phyloP scores from a whole-genome alignment of 2,888 invertebrate species.

The Xestobium rufovillosum region DNA sequence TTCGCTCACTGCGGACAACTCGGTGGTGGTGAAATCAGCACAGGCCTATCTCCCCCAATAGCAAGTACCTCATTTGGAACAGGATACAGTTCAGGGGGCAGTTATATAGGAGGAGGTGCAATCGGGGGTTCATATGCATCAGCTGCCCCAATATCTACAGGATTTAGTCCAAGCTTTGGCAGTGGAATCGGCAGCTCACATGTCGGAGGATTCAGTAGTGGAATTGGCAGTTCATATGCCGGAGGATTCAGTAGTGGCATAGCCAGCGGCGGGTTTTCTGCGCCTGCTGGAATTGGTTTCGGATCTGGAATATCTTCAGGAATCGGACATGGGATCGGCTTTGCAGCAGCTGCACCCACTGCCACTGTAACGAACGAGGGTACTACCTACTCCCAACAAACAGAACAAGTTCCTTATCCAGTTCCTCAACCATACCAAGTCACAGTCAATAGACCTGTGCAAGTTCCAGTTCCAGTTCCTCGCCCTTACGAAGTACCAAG shows the following conservation, averaged over 20 bases:
- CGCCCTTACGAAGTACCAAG: constrained; percentile 32
- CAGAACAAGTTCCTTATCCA: constrained; percentile 28
- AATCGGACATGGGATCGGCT: background rate
- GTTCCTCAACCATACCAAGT: constrained; percentile 34
- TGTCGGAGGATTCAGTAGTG: background rate
- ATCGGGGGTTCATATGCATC: background rate
- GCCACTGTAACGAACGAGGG: constrained; percentile 19
- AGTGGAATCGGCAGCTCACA: constrained; percentile 3
- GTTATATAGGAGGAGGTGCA: constrained; percentile 4
- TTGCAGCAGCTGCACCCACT: constrained; percentile 2
- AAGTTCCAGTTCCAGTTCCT: constrained; percentile 33
- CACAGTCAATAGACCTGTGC: constrained; percentile 31
- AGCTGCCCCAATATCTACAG: background rate
- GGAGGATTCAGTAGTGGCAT: constrained; percentile 2
- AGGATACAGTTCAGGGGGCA: constrained; percentile 22
- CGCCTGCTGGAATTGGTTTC: background rate
- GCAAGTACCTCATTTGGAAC: constrained; percentile 19
- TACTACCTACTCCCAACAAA: constrained; percentile 31
- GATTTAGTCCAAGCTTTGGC: constrained; percentile 7
- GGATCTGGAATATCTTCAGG: constrained; percentile 6
- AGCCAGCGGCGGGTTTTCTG: constrained; percentile 6
- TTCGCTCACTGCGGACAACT: constrained; percentile 28
- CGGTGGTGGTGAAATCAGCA: constrained; percentile 23
- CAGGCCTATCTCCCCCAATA: constrained; percentile 27
- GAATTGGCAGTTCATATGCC: background rate